Conservation (phyloP, 2,797 vertebrate genomes). For the Sebastes hubbsi region DNA sequence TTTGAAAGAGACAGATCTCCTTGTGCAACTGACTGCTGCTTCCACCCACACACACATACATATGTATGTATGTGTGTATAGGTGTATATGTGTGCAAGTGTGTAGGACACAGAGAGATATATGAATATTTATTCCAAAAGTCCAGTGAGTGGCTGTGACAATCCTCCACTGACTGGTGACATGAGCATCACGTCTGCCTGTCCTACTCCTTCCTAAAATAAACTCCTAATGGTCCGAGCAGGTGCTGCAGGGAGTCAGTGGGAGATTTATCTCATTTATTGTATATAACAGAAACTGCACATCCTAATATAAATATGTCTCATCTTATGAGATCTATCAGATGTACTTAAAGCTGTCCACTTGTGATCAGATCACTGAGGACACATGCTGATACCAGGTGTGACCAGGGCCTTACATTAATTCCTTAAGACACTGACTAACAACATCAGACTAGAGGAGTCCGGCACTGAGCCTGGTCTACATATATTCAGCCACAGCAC, state of each 20-base stretch:
- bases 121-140: not conserved
- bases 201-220: not conserved
- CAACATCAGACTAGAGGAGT: not conserved
- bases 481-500: not conserved
- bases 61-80: too few relatives aligned
- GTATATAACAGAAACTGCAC: not conserved
- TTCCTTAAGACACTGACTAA: not conserved
- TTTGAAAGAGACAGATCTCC: constrained; percentile 14
- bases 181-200: not conserved
- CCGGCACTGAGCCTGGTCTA: not conserved
- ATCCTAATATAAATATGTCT: not conserved
- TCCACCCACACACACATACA: not conserved
- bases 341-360: too few relatives aligned
- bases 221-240: not conserved
- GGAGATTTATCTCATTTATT: not conserved
- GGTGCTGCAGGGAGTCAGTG: not conserved
- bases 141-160: not conserved
- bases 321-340: not conserved
- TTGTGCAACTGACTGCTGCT: not conserved
- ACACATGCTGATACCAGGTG: too few relatives aligned
- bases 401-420: not conserved
- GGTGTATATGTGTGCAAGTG: too few relatives aligned
- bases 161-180: not conserved
- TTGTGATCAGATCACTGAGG: too few relatives aligned
- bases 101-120: too few relatives aligned